These are phyloP conservation scores for Chrysopilus asiliformis DNA, from an alignment of 2,888 invertebrate genomes.

Conservation along the genomic window DNA sequence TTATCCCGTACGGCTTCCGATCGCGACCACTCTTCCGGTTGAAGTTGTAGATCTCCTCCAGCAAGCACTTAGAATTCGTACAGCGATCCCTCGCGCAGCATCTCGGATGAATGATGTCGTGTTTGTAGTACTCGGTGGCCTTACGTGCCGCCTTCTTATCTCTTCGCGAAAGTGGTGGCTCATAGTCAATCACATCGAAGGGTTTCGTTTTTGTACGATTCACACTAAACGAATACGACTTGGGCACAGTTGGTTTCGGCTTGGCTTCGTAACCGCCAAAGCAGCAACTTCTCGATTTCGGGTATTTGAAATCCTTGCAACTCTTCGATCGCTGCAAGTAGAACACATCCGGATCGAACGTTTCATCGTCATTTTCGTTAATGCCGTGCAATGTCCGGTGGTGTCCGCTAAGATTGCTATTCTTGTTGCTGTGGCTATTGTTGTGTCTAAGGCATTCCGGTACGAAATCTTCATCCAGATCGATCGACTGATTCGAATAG, in stretches of 20 bases:
- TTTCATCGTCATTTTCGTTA: slow-evolving; percentile 28
- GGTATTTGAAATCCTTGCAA: slow-evolving; percentile 34
- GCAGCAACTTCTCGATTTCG: slow-evolving; percentile 35
- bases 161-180: slow-evolving; percentile 25
- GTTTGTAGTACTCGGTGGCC: slow-evolving; percentile 28
- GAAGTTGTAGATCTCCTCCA: slow-evolving; percentile 30
- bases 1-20: slow-evolving; percentile 6
- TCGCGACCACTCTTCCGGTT: slow-evolving; percentile 12
- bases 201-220: slow-evolving; percentile 28
- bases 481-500: slow-evolving; percentile 35
- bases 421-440: slow-evolving; percentile 16
- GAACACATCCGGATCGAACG: slow-evolving; percentile 15
- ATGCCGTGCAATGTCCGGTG: slow-evolving; percentile 29
- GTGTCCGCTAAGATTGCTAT: too few relatives aligned
- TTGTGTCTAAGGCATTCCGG: slow-evolving; percentile 27
- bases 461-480: slow-evolving; percentile 31
- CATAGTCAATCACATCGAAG: slow-evolving; percentile 35
- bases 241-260: slow-evolving; percentile 23
- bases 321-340: slow-evolving; percentile 29
- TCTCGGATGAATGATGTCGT: slow-evolving; percentile 17
- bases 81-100: slow-evolving; percentile 32
- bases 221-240: slow-evolving; percentile 34
- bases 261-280: slow-evolving; percentile 27
- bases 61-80: slow-evolving; percentile 30
- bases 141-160: slow-evolving; percentile 29